These are phyloP conservation scores for Rhimphoctona megacephalus DNA, from an alignment of 2,888 invertebrate genomes.

Conservation along the genomic window DNA sequence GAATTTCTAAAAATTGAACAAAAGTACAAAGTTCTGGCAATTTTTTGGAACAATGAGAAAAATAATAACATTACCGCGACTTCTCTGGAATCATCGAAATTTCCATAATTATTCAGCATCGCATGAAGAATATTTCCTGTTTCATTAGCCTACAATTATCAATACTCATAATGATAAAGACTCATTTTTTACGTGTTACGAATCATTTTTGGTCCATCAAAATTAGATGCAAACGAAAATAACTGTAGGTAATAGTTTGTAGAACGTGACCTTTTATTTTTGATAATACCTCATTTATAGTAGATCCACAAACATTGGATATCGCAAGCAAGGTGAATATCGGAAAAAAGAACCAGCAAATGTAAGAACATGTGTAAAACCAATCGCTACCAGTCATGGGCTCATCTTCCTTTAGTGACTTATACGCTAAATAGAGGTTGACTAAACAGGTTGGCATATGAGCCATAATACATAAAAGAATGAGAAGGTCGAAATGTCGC, in stretches of 20 bases:
- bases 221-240: too few relatives aligned
- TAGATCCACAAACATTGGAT: constrained; percentile 29
- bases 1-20: constrained; percentile 38
- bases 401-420: not conserved
- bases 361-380: not conserved
- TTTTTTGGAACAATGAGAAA: not conserved
- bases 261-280: not conserved
- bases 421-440: constrained; percentile 1
- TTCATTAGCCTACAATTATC: constrained; percentile 38
- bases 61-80: constrained; percentile 2
- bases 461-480: constrained; percentile 20
- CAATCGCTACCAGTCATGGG: not conserved
- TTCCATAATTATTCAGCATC: constrained; percentile 25
- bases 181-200: not conserved
- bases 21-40: not conserved
- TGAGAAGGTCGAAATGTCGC: not conserved
- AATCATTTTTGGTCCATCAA: too few relatives aligned
- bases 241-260: too few relatives aligned
- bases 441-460: not conserved
- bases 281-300: constrained; percentile 10
- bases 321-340: not conserved
- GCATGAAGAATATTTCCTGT: constrained; percentile 40
- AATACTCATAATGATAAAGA: not conserved
- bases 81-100: constrained; percentile 1
- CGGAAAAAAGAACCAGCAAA: constrained; percentile 5